Conservation (phyloP, 1,140 invertebrate genomes). For the Drosophila yakuba region DNA sequence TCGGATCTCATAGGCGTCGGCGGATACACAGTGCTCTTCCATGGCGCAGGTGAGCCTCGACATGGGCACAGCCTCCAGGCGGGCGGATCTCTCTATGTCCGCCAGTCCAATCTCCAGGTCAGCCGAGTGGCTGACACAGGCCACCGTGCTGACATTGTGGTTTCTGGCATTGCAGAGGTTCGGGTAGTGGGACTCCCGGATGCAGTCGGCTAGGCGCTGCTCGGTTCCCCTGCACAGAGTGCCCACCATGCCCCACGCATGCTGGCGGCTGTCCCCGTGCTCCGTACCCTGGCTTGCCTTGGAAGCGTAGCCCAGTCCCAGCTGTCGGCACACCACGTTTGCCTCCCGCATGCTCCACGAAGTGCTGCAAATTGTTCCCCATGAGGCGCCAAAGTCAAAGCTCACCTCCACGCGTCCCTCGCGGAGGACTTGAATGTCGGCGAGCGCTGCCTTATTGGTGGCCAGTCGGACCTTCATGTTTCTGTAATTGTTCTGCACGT, state of each 20-base stretch:
- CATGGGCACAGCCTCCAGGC: slow-evolving; percentile 94
- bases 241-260: slow-evolving; percentile 88
- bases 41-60: slow-evolving; percentile 96
- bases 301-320: slow-evolving; percentile 91
- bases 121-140: slow-evolving; percentile 90
- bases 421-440: slow-evolving; percentile 13
- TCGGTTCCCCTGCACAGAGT: slow-evolving; percentile 92
- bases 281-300: slow-evolving; percentile 87
- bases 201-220: slow-evolving; percentile 88
- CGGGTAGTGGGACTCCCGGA: slow-evolving; percentile 86
- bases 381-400: slow-evolving; percentile 86
- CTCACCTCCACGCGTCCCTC: slow-evolving; percentile 86
- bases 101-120: slow-evolving; percentile 93
- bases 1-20: slow-evolving; percentile 91
- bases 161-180: slow-evolving; percentile 84
- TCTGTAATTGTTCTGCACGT: slow-evolving; percentile 62
- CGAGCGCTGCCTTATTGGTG: slow-evolving; percentile 6
- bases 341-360: slow-evolving; percentile 94
- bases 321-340: slow-evolving; percentile 91
- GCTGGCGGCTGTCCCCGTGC: slow-evolving; percentile 87
- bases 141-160: slow-evolving; percentile 90
- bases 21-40: slow-evolving; percentile 97
- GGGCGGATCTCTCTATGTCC: slow-evolving; percentile 91
- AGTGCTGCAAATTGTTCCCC: slow-evolving; percentile 94
- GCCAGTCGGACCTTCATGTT: slow-evolving; percentile 69